Conservation (phyloP, 2,888 invertebrate genomes). For the Cosmia trapezina region DNA sequence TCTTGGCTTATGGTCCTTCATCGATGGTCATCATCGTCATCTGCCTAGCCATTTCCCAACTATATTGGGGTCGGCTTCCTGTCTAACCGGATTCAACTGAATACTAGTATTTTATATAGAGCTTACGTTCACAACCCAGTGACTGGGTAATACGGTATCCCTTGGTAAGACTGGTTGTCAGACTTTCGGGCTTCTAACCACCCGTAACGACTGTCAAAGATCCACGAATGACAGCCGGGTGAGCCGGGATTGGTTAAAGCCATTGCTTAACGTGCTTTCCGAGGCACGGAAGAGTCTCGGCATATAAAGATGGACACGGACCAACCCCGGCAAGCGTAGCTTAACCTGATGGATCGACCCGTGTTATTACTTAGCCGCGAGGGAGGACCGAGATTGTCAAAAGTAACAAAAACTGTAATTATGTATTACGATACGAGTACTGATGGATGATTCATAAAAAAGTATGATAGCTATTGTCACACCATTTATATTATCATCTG, state of each 20-base stretch:
- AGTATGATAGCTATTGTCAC: background rate
- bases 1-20: background rate
- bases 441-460: slow-evolving; percentile 5
- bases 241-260: no score
- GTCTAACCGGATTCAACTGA: no score
- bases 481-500: slow-evolving; percentile 4
- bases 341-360: no score
- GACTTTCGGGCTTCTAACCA: background rate
- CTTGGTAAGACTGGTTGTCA: background rate
- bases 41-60: background rate
- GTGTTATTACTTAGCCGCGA: no score
- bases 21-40: no score
- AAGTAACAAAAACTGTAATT: background rate
- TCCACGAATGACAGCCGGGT: background rate
- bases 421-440: background rate
- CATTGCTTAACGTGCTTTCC: no score
- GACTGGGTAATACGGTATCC: background rate
- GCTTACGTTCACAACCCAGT: background rate
- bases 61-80: background rate
- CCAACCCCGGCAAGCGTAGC: no score
- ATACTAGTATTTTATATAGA: background rate
- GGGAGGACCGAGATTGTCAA: no score
- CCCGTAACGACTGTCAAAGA: background rate
- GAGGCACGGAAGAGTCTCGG: no score
- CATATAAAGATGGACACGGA: no score